Evolutionary conservation across 2,797 vertebrate genomes (phyloP).

Genomic region (Hyperoplus immaculatus): DNA sequence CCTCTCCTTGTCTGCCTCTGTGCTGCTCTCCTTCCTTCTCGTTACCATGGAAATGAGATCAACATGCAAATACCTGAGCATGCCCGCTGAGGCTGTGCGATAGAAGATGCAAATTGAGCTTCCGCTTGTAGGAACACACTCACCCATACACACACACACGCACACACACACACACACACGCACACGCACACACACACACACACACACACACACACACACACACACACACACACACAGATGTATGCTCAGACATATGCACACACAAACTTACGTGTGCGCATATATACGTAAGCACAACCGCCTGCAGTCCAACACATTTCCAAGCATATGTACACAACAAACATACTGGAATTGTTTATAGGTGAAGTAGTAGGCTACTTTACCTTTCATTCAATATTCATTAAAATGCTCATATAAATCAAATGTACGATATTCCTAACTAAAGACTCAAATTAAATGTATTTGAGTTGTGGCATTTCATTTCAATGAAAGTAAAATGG

Average conservation of each 20-base stretch:
- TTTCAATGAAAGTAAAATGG: not conserved
- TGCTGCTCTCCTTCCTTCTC: slow-evolving; percentile 58
- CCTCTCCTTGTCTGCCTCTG: slow-evolving; percentile 56
- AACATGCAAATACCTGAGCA: slow-evolving; percentile 82
- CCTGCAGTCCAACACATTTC: slow-evolving; percentile 14
- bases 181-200: slow-evolving; percentile 60
- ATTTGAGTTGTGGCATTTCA: not conserved
- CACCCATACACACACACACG: slow-evolving; percentile 52
- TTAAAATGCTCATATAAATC: not conserved
- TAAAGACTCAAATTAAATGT: not conserved
- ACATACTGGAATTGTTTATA: not conserved
- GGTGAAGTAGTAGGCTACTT: not conserved
- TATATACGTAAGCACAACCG: slow-evolving; percentile 45
- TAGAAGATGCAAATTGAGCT: slow-evolving; percentile 76
- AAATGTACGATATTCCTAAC: not conserved
- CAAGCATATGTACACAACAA: slow-evolving; percentile 4
- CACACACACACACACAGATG: slow-evolving; percentile 24
- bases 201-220: slow-evolving; percentile 36
- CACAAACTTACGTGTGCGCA: slow-evolving; percentile 22
- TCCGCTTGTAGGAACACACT: slow-evolving; percentile 63
- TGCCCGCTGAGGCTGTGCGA: slow-evolving; percentile 50
- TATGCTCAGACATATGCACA: slow-evolving; percentile 25
- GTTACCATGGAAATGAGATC: slow-evolving; percentile 79
- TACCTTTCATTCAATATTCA: not conserved
- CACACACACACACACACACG: slow-evolving; percentile 26